Evolutionary conservation across 2,888 invertebrate genomes (phyloP).

Genomic region (Diachrysia chrysitis): DNA sequence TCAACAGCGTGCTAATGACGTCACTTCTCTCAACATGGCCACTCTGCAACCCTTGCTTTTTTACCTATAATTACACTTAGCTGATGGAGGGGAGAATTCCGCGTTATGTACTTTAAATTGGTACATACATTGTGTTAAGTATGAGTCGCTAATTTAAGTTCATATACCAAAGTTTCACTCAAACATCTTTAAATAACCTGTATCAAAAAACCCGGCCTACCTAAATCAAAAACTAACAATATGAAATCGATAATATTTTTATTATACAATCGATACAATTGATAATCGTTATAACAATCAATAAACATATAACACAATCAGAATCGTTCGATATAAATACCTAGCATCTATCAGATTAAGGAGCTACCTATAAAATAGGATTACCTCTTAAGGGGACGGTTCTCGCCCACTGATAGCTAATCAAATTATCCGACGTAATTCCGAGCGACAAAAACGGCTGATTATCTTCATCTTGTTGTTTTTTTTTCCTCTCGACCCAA

Average conservation of each 20-base stretch:
- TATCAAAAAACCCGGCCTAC: background rate
- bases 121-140: conserved; percentile 43
- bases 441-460: conserved; percentile 84
- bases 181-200: conserved; percentile 10
- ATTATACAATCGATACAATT: background rate
- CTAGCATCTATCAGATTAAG: conserved; percentile 75
- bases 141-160: conserved; percentile 3
- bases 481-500: conserved; percentile 71
- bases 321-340: conserved; percentile 62
- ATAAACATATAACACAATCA: conserved; percentile 61
- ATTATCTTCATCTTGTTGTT: conserved; percentile 79
- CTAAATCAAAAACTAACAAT: background rate
- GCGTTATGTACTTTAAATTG: conserved; percentile 54
- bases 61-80: conserved; percentile 76
- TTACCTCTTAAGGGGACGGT: conserved; percentile 81
- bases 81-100: conserved; percentile 61
- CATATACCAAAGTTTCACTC: conserved; percentile 9
- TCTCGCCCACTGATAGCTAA: conserved; percentile 83
- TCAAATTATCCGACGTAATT: conserved; percentile 85
- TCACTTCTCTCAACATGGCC: conserved; percentile 84
- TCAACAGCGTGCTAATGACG: conserved; percentile 86
- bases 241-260: background rate
- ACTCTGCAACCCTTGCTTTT: conserved; percentile 80
- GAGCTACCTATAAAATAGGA: conserved; percentile 79
- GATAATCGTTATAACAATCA: conserved; percentile 41